Conservation (phyloP, 35 echinoderm and acorn worm genomes). For the Strongylocentrotus purpuratus region DNA sequence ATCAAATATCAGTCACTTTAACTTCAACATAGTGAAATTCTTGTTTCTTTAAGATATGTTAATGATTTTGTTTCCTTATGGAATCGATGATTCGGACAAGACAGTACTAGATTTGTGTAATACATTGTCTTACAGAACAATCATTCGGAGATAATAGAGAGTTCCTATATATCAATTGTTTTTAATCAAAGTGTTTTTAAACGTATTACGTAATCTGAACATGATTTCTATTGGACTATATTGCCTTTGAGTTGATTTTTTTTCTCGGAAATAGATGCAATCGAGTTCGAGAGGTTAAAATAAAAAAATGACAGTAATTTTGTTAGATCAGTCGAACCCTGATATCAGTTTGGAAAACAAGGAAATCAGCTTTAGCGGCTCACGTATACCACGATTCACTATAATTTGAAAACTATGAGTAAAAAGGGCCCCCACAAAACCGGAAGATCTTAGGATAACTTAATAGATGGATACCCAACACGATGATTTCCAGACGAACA, state of each 20-base stretch:
- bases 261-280: too few species aligned
- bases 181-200: too few species aligned
- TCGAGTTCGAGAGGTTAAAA: too few species aligned
- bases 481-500: not conserved
- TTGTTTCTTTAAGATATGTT: not conserved
- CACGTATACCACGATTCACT: not conserved
- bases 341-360: not conserved
- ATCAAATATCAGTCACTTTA: not conserved
- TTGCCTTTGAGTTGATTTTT: too few species aligned
- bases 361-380: not conserved
- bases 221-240: too few species aligned
- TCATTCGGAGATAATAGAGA: too few species aligned
- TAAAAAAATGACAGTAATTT: not conserved
- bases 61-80: too few species aligned
- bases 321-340: not conserved
- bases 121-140: too few species aligned
- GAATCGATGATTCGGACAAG: too few species aligned
- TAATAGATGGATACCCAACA: not conserved
- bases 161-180: too few species aligned
- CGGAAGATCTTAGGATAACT: not conserved
- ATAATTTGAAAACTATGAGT: not conserved
- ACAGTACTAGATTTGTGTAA: too few species aligned
- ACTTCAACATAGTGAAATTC: not conserved
- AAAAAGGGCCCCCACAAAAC: not conserved
- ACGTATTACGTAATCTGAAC: too few species aligned